A percentile compares a stretch with the other conserved stretches of the same genome.
Conservation (phyloP, 2,888 invertebrate species). For the Quadriops clusia region DNA sequence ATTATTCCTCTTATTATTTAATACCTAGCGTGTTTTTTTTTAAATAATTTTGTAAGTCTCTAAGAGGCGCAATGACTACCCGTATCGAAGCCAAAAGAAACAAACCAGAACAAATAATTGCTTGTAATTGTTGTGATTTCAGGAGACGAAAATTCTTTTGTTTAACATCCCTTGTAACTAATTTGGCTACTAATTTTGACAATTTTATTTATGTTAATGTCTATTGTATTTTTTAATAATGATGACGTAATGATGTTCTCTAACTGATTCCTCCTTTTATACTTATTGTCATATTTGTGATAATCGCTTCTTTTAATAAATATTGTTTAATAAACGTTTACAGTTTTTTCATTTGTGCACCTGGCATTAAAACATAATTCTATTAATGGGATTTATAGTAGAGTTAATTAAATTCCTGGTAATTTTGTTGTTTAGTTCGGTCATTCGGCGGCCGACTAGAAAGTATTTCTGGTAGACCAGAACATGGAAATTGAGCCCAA, state of each 20-base stretch:
- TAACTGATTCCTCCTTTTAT: conserved; percentile 28
- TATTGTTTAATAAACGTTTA: conserved; percentile 38
- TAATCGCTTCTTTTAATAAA: conserved; percentile 41
- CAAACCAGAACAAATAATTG: too few relatives aligned
- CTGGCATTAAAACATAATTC: too few relatives aligned
- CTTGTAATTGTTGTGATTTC: conserved; percentile 7
- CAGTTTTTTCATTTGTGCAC: too few relatives aligned
- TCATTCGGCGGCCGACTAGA: too few relatives aligned
- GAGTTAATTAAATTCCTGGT: too few relatives aligned
- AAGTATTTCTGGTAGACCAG: too few relatives aligned
- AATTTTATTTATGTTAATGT: conserved; percentile 14
- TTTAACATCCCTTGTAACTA: conserved; percentile 8
- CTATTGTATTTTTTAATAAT: conserved; percentile 13
- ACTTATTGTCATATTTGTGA: conserved; percentile 39
- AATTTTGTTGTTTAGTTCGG: too few relatives aligned
- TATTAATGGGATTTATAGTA: too few relatives aligned
- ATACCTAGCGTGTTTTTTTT: conserved; percentile 12
- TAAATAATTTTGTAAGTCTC: conserved; percentile 24
- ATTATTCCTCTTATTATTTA: conserved; percentile 23
- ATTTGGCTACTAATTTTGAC: conserved; percentile 15
- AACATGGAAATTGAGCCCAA: too few relatives aligned
- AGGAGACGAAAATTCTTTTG: conserved; percentile 9
- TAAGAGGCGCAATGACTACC: too few relatives aligned
- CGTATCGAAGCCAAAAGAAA: too few relatives aligned
- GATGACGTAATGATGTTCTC: conserved; percentile 19